Conservation (phyloP, 1,140 invertebrate species). For the Monochamus saltuarius region DNA sequence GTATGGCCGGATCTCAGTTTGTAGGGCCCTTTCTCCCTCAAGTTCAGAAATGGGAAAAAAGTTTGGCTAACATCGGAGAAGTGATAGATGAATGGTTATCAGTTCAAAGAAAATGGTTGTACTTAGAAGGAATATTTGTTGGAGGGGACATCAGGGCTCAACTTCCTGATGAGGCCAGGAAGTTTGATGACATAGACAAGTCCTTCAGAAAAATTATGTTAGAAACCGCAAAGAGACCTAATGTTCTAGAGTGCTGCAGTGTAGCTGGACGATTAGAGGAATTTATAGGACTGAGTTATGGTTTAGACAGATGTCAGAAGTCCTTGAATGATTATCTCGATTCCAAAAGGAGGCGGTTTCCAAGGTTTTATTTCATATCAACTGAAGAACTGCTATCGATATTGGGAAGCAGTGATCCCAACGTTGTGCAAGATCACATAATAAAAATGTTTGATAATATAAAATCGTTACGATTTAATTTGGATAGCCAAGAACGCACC, state of each 20-base stretch:
- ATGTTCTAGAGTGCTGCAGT: constrained; percentile 76
- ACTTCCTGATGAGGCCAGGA: constrained; percentile 82
- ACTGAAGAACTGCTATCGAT: constrained; percentile 89
- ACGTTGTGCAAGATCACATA: constrained; percentile 85
- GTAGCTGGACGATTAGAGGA: constrained; percentile 71
- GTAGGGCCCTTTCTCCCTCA: constrained; percentile 79
- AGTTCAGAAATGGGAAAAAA: constrained; percentile 83
- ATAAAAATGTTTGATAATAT: constrained; percentile 96
- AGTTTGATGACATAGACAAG: constrained; percentile 86
- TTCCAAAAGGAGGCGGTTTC: constrained; percentile 81
- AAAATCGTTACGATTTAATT: constrained; percentile 65
- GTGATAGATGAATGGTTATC: constrained; percentile 84
- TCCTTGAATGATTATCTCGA: constrained; percentile 87
- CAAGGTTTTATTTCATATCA: constrained; percentile 90
- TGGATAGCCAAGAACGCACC: constrained; percentile 62
- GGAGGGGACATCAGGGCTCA: constrained; percentile 82
- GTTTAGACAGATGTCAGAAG: constrained; percentile 87
- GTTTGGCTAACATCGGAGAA: constrained; percentile 76
- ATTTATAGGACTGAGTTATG: constrained; percentile 69
- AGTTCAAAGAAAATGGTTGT: constrained; percentile 86
- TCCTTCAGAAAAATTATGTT: constrained; percentile 81
- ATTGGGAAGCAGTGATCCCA: constrained; percentile 78
- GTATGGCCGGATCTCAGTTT: constrained; percentile 87
- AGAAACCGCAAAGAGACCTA: constrained; percentile 73
- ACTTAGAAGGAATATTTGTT: constrained; percentile 88